These are phyloP conservation scores for Tapirus indicus DNA, from an alignment of 2,797 vertebrate genomes.

Conservation along the genomic window DNA sequence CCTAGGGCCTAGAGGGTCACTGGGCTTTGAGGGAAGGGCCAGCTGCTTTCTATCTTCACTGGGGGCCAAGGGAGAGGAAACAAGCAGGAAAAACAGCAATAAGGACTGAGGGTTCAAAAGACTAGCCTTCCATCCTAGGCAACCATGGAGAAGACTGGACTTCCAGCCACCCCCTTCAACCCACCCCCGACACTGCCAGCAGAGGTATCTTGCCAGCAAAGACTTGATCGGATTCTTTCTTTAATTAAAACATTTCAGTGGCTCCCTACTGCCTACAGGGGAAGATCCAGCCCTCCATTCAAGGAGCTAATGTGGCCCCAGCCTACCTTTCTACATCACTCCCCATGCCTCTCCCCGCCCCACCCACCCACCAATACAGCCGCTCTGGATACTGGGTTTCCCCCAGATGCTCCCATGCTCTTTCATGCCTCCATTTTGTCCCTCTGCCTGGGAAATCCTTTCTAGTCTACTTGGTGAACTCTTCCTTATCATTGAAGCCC, in stretches of 20 bases:
- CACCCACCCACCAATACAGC: not conserved
- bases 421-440: constrained; percentile 20
- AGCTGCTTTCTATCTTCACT: constrained; percentile 70
- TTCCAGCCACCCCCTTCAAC: not conserved
- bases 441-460: constrained; percentile 25
- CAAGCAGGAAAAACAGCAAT: constrained; percentile 49
- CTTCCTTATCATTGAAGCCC: not conserved
- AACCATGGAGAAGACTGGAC: constrained; percentile 7
- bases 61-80: constrained; percentile 70
- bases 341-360: not conserved
- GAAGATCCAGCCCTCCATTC: constrained; percentile 32
- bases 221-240: constrained; percentile 67
- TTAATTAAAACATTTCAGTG: constrained; percentile 73
- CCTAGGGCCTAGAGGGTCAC: not conserved
- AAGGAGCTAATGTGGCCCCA: not conserved
- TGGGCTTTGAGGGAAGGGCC: constrained; percentile 47
- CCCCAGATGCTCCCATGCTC: not conserved
- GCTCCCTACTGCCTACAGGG: constrained; percentile 8
- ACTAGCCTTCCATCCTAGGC: not conserved
- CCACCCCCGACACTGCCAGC: not conserved
- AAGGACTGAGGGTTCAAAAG: constrained; percentile 53
- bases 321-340: not conserved
- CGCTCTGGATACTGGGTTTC: not conserved
- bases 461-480: not conserved
- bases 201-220: constrained; percentile 52